phyloP scores from a whole-genome alignment of 1,140 invertebrate species.

The Calliopsis andreniformis region DNA sequence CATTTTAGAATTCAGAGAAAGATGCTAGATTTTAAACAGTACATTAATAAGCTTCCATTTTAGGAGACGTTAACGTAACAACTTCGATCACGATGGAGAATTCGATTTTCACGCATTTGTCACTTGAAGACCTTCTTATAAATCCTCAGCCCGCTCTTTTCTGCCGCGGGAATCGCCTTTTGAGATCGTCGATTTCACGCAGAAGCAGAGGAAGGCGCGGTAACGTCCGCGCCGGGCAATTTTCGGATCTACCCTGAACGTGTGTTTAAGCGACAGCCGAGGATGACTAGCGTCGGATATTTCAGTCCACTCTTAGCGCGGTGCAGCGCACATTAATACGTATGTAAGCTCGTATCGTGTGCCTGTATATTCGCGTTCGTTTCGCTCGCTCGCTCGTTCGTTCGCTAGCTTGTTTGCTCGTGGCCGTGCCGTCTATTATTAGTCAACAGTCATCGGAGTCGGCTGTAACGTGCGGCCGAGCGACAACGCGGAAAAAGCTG shows the following conservation, averaged over 20 bases:
- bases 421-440: slow-evolving; percentile 74
- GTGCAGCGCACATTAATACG: slow-evolving; percentile 57
- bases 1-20: too few relatives aligned
- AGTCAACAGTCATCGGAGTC: slow-evolving; percentile 77
- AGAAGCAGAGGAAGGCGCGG: neutral
- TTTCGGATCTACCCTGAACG: slow-evolving; percentile 32
- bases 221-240: slow-evolving; percentile 15
- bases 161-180: neutral
- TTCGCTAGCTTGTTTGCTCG: slow-evolving; percentile 43
- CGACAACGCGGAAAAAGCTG: slow-evolving; percentile 54
- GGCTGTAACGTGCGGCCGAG: slow-evolving; percentile 54
- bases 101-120: too few relatives aligned
- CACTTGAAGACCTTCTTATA: too few relatives aligned
- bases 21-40: too few relatives aligned
- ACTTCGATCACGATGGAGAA: too few relatives aligned
- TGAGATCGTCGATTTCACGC: neutral
- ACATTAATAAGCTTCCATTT: too few relatives aligned
- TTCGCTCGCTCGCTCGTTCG: slow-evolving; percentile 32
- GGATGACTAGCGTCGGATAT: slow-evolving; percentile 64
- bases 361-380: slow-evolving; percentile 52
- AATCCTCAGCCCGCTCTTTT: neutral
- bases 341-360: slow-evolving; percentile 51
- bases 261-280: slow-evolving; percentile 33
- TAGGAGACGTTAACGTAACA: too few relatives aligned
- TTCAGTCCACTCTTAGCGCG: slow-evolving; percentile 66